Percentiles rank a stretch among this genome's conserved stretches.
Evolutionary conservation across 2,113 vertebrate species (phyloP).

Genomic region (Dissostichus mawsoni): DNA sequence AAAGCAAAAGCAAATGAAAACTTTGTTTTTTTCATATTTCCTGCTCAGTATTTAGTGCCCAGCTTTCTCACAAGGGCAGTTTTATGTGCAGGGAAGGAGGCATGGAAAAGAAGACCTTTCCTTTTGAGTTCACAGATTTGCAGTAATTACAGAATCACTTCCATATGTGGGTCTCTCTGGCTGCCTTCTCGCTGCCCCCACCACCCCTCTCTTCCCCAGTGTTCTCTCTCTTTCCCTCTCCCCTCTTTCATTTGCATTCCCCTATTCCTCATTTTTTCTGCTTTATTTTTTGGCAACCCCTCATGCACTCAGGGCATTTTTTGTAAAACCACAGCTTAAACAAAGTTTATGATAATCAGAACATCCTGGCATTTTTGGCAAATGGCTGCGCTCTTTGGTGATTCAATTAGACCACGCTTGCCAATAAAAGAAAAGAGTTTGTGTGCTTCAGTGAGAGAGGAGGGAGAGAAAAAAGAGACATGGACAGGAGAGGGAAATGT

Average conservation of each 20-base stretch:
- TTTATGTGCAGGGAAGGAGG: conserved; percentile 83
- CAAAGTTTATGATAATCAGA: conserved; percentile 85
- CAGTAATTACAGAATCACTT: conserved; percentile 89
- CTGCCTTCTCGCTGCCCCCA: conserved; percentile 80
- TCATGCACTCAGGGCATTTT: conserved; percentile 50
- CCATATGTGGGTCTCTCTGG: conserved; percentile 87
- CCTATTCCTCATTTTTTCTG: conserved; percentile 61
- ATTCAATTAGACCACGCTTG: conserved; percentile 75
- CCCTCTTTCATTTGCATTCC: conserved; percentile 76
- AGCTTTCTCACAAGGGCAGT: conserved; percentile 80
- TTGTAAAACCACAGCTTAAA: conserved; percentile 80
- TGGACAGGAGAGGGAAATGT: conserved; percentile 60
- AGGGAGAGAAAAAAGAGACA: conserved; percentile 32
- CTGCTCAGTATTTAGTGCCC: conserved; percentile 72
- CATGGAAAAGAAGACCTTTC: conserved; percentile 85
- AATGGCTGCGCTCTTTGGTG: conserved; percentile 71
- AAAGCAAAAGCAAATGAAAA: conserved; percentile 58
- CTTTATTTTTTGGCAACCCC: conserved; percentile 55
- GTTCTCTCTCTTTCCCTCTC: conserved; percentile 58
- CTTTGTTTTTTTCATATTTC: conserved; percentile 44
- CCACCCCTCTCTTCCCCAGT: conserved; percentile 69
- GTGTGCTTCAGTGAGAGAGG: conserved; percentile 39
- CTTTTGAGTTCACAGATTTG: conserved; percentile 87
- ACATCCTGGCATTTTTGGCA: conserved; percentile 85
- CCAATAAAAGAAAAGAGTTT: conserved; percentile 33